phyloP scores from a whole-genome alignment of 2,888 invertebrate genomes.

The Melanophora roralis region DNA sequence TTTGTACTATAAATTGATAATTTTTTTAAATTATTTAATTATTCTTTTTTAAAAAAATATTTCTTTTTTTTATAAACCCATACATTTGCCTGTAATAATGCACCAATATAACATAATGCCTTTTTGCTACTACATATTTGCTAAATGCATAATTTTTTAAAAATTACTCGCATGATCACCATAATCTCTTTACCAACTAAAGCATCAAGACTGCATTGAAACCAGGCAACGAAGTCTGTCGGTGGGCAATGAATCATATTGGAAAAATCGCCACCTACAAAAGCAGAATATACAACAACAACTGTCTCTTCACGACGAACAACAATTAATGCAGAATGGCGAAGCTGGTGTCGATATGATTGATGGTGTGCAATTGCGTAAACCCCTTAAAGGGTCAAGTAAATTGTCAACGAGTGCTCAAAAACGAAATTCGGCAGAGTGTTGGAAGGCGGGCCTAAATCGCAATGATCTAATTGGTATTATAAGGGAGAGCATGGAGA shows the following conservation, averaged over 20 bases:
- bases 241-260: constrained; percentile 76
- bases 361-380: constrained; percentile 72
- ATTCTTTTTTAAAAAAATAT: constrained; percentile 12
- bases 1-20: constrained; percentile 47
- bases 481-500: constrained; percentile 94
- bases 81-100: constrained; percentile 24
- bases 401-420: constrained; percentile 69
- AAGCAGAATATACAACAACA: constrained; percentile 63
- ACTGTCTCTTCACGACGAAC: constrained; percentile 55
- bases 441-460: constrained; percentile 85
- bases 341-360: constrained; percentile 67
- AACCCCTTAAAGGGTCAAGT: constrained; percentile 66
- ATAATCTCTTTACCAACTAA: neutral
- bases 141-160: neutral
- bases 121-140: constrained; percentile 23
- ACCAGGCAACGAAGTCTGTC: constrained; percentile 76
- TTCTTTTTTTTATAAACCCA: constrained; percentile 55
- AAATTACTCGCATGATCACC: neutral
- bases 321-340: constrained; percentile 54
- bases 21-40: neutral
- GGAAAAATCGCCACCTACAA: constrained; percentile 73
- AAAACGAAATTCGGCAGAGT: constrained; percentile 77
- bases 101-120: constrained; percentile 31
- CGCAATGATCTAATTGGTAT: constrained; percentile 90
- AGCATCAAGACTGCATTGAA: constrained; percentile 74